Base-by-base conservation (phyloP, 2,113 vertebrate genomes). In the Blennius ocellaris region DNA sequence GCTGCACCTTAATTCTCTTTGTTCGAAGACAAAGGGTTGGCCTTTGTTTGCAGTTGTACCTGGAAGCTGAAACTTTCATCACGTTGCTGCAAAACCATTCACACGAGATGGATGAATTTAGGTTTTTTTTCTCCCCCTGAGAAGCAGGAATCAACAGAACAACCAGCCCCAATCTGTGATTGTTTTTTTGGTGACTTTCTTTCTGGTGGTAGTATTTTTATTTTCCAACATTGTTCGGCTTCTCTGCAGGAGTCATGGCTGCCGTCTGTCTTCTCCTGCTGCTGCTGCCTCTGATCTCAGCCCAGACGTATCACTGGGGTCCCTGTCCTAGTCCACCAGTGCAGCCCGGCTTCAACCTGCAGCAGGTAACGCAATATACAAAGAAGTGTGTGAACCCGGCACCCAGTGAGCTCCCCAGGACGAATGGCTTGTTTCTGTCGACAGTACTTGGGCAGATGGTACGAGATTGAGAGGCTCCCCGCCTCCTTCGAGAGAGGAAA, bases 291-390 rank as follows among this genome's bases (percentile, higher is more conserved):
- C 71, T 90, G 65, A 78, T 86, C 62, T 82, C 88, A 0, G 92
- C 94, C 5, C 97, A 98, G 80, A 93, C 91, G 0, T 95, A 93
- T 44, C 94, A 90, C 21, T 85, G 95, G 82, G 96, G 96, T 38
- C 89, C 86, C 0, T 98, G 97, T 73, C 95, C 94, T 0, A 76
- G 76, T 1, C 96, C 95, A 0, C 83, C 92, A 0, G 94, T 96
- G 45, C 96, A 97, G 86, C 94, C 95, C 66, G 78, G 90, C 73
- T 97, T 98, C 0, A 69, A 94, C 2, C 52, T 96, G 6, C 30
- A 90, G 1, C 21, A 66, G 84, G 90, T 91, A 69, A 88, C 17
- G 17, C 17, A 16, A 30, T 16, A 40, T 9, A 56, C 0, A 11
- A 0, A 1, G 1, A 10, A 11, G 7, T 5, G 11, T 1, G 4